Conservation (phyloP, 2,888 invertebrate species). For the Villa cingulata region DNA sequence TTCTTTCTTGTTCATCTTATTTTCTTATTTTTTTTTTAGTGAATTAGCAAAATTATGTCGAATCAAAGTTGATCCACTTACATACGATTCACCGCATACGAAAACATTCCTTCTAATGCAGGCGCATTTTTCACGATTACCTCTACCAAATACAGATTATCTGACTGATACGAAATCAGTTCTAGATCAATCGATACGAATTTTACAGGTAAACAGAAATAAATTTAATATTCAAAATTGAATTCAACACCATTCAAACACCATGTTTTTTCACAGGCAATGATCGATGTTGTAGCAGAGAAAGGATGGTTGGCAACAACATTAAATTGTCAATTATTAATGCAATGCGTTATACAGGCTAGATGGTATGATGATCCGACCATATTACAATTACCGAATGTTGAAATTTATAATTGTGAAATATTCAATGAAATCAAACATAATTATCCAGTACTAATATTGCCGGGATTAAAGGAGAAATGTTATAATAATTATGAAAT, state of each 20-base stretch:
- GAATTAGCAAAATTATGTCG: conserved; percentile 69
- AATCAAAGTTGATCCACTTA: conserved; percentile 53
- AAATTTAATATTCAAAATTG: too few species aligned
- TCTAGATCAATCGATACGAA: conserved; percentile 88
- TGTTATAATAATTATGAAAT: conserved; percentile 43
- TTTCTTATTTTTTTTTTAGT: conserved; percentile 34
- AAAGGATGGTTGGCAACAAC: conserved; percentile 79
- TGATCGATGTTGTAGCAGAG: conserved; percentile 88
- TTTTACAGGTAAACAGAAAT: conserved; percentile 77
- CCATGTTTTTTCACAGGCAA: conserved; percentile 49
- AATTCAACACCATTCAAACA: background rate
- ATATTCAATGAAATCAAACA: conserved; percentile 42
- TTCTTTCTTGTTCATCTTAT: background rate
- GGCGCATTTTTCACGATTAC: conserved; percentile 76
- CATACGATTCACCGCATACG: conserved; percentile 82
- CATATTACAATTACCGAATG: conserved; percentile 61
- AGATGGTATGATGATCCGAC: conserved; percentile 69
- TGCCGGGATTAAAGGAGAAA: conserved; percentile 29
- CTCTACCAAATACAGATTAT: conserved; percentile 85
- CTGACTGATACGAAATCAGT: conserved; percentile 92
- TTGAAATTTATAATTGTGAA: conserved; percentile 50
- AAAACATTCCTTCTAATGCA: conserved; percentile 90
- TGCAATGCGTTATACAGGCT: conserved; percentile 88
- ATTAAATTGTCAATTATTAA: conserved; percentile 57
- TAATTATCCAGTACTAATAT: conserved; percentile 23